Evolutionary conservation across 2,888 invertebrate species (phyloP), one percentile per base, ranked within the genome.

Genomic region (Smittia sp.): DNA sequence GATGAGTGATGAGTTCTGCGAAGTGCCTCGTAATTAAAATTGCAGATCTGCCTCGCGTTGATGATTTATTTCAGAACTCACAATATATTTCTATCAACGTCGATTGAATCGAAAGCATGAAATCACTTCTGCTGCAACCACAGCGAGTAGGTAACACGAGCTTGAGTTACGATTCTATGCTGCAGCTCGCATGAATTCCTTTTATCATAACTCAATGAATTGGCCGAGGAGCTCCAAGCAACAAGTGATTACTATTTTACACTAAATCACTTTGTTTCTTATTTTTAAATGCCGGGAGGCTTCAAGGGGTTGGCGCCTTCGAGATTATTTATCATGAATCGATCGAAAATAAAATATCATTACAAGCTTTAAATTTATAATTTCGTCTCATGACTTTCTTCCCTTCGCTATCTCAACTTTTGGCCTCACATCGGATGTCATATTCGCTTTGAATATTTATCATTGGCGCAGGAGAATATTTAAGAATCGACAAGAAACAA

Each of bases 371-470:
- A n/a, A n/a, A n/a, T 32, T 32, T 32, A 6, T 9, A 32, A 66
- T 38, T 66, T 25, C 66, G 22, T 38, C 65, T 65, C 22, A 32
- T 32, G 46, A 38, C 7, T 38, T 46, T 46, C n/a, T 15, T 3
- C 3, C 46, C 46, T n/a, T 11, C 9, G 4, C 9, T 32, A 32
- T 9, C 32, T 46, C 46, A n/a, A 46, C n/a, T 6, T 46, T 11
- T 3, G 15, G 46, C 46, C 15, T 2, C 46, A 46, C 15, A 46
- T 15, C 32, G 20, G 25, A 9, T 69, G 69, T 69, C 69, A 69
- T 52, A 69, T 54, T 54, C 69, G 69, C 69, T 69, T 69, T 69
- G 69, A 69, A 69, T 69, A 69, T 69, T 69, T 69, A 69, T 69
- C 69, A 69, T 69, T 67, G 32, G 58, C 11, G 22, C 18, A 22